These are phyloP conservation scores for Cranoglanis bouderius DNA, from an alignment of 2,113 vertebrate species.

Conservation along the genomic window DNA sequence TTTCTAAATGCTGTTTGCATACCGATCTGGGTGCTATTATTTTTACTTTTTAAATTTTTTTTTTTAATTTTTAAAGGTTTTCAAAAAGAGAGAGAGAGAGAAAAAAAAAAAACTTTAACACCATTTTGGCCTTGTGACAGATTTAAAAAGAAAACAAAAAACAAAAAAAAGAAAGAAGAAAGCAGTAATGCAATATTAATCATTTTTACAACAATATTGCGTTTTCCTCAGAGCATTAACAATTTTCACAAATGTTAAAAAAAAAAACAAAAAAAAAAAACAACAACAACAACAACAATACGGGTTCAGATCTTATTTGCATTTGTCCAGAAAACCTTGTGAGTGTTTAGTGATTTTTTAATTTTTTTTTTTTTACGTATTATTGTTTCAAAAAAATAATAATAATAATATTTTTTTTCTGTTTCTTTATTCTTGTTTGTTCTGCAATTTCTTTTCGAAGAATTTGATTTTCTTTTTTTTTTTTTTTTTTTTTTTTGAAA, in stretches of 20 bases:
- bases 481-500: constrained; percentile 47
- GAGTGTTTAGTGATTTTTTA: constrained; percentile 56
- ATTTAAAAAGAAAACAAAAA: constrained; percentile 67
- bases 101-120: constrained; percentile 63
- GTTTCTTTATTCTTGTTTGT: constrained; percentile 31
- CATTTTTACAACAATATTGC: constrained; percentile 38
- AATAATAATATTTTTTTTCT: constrained; percentile 7
- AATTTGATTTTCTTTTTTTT: constrained; percentile 33
- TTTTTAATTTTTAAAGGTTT: constrained; percentile 63
- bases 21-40: constrained; percentile 76
- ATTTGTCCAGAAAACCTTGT: constrained; percentile 67
- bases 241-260: constrained; percentile 60
- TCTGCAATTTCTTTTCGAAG: background rate
- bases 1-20: constrained; percentile 74
- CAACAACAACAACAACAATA: constrained; percentile 64
- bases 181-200: constrained; percentile 19
- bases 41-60: constrained; percentile 67
- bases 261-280: background rate
- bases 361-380: background rate
- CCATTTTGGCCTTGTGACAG: constrained; percentile 80
- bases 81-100: constrained; percentile 22
- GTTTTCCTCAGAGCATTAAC: constrained; percentile 61
- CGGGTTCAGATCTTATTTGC: constrained; percentile 74
- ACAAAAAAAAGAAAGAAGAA: constrained; percentile 38
- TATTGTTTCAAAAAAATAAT: constrained; percentile 9